These are phyloP conservation scores for Stegophylla sp. DNA, from an alignment of 2,888 invertebrate species.

Conservation along the genomic window DNA sequence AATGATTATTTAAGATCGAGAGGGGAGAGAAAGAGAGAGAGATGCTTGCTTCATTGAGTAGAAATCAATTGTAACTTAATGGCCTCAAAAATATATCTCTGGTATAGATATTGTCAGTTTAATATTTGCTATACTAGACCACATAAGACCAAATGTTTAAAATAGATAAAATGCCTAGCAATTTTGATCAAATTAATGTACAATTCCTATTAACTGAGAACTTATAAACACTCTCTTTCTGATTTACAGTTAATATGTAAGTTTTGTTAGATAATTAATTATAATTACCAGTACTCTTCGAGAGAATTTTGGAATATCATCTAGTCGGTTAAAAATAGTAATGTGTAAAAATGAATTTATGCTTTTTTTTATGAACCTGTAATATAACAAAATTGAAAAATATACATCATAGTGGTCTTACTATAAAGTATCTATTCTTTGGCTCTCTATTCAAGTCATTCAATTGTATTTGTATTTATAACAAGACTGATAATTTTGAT, in stretches of 20 bases:
- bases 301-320: constrained; percentile 35
- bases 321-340: constrained; percentile 31
- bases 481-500: constrained; percentile 56
- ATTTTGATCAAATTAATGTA: constrained; percentile 4
- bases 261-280: not conserved
- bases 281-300: constrained; percentile 1
- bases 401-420: constrained; percentile 9
- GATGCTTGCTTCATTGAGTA: not conserved
- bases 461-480: constrained; percentile 49
- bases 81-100: constrained; percentile 2
- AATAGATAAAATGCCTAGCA: not conserved
- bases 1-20: not conserved
- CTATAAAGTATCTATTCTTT: constrained; percentile 1
- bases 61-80: constrained; percentile 10
- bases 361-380: not conserved
- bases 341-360: constrained; percentile 35
- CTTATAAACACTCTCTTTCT: not conserved
- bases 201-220: not conserved
- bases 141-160: not conserved
- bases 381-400: constrained; percentile 18
- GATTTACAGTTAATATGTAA: constrained; percentile 18
- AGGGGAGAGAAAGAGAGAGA: not conserved
- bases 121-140: constrained; percentile 16
- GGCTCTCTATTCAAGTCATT: constrained; percentile 39
- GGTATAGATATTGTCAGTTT: constrained; percentile 35